Evolutionary conservation across 2,797 vertebrate genomes (phyloP), one percentile per base, ranked within the genome.

Genomic region (Chromis chromis): DNA sequence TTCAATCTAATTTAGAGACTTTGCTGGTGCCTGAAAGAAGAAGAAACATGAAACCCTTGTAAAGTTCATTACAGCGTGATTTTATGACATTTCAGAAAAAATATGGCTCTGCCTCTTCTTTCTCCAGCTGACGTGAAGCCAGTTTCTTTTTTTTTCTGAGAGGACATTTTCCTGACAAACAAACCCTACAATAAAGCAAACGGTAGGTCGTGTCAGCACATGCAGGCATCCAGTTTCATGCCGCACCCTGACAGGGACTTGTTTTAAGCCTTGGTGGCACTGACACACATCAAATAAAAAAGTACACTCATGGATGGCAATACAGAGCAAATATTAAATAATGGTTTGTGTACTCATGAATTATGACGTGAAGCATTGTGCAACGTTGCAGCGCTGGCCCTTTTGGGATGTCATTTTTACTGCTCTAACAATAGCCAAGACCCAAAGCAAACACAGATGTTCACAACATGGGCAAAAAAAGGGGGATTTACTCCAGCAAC

Each of bases 381-480:
- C 79, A 93, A 92, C 83, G 22, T 55, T 71, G 81, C 80, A 79
- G 70, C 17, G n/a, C 48, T 61, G 87, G 88, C 49, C 80, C 53
- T 86, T 36, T 74, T 83, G 82, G 78, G 82, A 81, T 76, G 70
- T 42, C 61, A 74, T 80, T 77, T 66, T 73, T 60, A 79, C 65
- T 70, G 71, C 79, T 81, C 66, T 66, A 81, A 81, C 82, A 81
- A 88, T 79, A 87, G 73, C 87, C 82, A 83, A 72, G 55, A 78
- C 74, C 78, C 62, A 92, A 84, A 92, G 80, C 86, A 90, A 92
- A 90, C 86, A 91, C 93, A 94, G 93, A 94, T 95, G 94, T 93
- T 92, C 82, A 68, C 79, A 87, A 88, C 74, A 86, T 80, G 82
- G 59, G 61, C 17, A 73, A 70, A 82, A 46, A 52, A 74, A 78